A percentile compares a stretch with the other conserved stretches of the same genome.
These are phyloP conservation scores for Condylostylus longicornis DNA, from an alignment of 1,140 invertebrate genomes.

Conservation along the genomic window DNA sequence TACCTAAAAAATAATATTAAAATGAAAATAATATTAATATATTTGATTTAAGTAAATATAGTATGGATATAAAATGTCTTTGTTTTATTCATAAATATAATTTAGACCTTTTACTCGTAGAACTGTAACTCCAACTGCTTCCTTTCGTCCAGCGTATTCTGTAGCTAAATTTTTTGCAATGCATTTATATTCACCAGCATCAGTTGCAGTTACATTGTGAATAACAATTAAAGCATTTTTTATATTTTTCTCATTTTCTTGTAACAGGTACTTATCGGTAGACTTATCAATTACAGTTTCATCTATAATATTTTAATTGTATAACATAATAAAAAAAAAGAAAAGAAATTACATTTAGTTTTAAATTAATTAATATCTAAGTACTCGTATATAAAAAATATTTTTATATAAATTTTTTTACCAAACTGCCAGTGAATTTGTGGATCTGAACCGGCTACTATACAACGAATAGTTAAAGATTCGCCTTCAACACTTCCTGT, in stretches of 20 bases:
- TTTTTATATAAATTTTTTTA: too few species aligned
- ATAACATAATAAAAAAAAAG: too few species aligned
- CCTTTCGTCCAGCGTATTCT: conserved; percentile 26
- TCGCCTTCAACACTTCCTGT: conserved; percentile 61
- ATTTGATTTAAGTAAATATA: too few species aligned
- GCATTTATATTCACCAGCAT: conserved; percentile 53
- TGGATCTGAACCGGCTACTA: conserved; percentile 41
- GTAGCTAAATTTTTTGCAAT: conserved; percentile 35
- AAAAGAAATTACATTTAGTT: too few species aligned
- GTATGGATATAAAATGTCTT: too few species aligned
- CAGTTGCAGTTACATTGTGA: conserved; percentile 40
- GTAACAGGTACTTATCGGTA: conserved; percentile 35
- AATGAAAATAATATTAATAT: too few species aligned
- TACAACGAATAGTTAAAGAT: conserved; percentile 49
- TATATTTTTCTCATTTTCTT: conserved; percentile 34
- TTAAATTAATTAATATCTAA: too few species aligned
- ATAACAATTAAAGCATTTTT: conserved; percentile 24
- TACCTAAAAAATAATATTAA: too few species aligned
- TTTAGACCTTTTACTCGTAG: conserved; percentile 70
- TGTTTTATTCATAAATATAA: too few species aligned
- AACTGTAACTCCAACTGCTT: conserved; percentile 33
- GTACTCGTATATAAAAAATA: too few species aligned
- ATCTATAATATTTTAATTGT: too few species aligned
- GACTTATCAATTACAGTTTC: conserved; percentile 20
- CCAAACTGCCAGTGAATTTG: conserved; percentile 46